A percentile compares a stretch with the other conserved stretches of the same genome.
Evolutionary conservation across 2,888 invertebrate species (phyloP).

Genomic region (Dendrolimus pini): DNA sequence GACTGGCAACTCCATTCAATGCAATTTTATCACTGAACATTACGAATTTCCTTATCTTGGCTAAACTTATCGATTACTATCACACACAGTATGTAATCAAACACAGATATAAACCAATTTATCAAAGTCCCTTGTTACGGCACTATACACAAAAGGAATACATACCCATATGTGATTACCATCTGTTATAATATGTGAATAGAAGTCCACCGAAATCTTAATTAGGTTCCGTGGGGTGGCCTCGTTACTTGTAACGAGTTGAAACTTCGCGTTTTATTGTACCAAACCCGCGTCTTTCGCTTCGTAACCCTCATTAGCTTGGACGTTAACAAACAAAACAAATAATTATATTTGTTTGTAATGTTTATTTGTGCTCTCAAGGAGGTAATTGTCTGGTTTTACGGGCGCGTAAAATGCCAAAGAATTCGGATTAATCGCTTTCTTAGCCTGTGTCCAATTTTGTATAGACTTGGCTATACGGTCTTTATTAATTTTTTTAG

Average conservation of each 20-base stretch:
- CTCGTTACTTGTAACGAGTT: slow-evolving; percentile 22
- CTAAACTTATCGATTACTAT: neutral
- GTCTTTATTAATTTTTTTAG: neutral
- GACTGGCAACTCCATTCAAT: too few species aligned
- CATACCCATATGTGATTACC: slow-evolving; percentile 35
- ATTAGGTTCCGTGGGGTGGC: slow-evolving; percentile 30
- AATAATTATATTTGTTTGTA: slow-evolving; percentile 14
- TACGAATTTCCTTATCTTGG: too few species aligned
- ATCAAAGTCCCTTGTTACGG: slow-evolving; percentile 36
- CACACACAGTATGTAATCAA: slow-evolving; percentile 17
- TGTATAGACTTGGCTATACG: neutral
- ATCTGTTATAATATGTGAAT: slow-evolving; percentile 46
- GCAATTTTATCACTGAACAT: too few species aligned
- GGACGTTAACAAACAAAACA: slow-evolving; percentile 17
- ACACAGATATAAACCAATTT: slow-evolving; percentile 30
- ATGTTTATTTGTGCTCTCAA: neutral
- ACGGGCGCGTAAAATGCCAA: neutral
- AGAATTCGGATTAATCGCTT: neutral
- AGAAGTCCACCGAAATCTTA: slow-evolving; percentile 34
- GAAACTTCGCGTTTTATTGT: slow-evolving; percentile 26
- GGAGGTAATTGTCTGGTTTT: neutral
- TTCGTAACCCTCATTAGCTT: slow-evolving; percentile 15
- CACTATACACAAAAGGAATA: slow-evolving; percentile 36
- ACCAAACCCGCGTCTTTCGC: slow-evolving; percentile 17
- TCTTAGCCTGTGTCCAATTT: neutral